phyloP scores from a whole-genome alignment of 2,797 vertebrate genomes.

The Threskiornis aethiopicus region DNA sequence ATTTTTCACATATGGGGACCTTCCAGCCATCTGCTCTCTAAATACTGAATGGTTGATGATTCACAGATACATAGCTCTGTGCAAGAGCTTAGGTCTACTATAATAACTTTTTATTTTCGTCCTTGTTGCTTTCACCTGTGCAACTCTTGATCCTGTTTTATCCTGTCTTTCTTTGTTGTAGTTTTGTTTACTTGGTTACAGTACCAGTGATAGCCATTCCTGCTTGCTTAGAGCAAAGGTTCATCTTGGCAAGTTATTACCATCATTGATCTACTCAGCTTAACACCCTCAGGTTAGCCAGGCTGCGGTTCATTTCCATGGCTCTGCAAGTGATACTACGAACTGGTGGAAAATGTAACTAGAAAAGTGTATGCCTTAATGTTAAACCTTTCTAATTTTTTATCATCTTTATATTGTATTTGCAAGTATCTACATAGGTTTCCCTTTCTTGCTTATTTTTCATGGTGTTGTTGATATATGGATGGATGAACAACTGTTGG shows the following conservation, averaged over 20 bases:
- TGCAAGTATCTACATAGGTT: background rate
- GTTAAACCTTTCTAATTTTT: background rate
- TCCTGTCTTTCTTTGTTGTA: conserved; percentile 56
- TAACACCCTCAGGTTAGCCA: conserved; percentile 14
- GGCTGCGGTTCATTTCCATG: background rate
- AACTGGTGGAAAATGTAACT: background rate
- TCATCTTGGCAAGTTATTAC: conserved; percentile 7
- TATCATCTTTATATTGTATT: background rate
- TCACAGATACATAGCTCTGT: conserved; percentile 22
- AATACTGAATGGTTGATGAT: conserved; percentile 45
- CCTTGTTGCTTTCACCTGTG: conserved; percentile 57
- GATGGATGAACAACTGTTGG: background rate
- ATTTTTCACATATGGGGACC: conserved; percentile 19
- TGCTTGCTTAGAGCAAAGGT: conserved; percentile 45
- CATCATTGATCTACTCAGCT: conserved; percentile 14
- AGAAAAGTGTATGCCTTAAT: background rate
- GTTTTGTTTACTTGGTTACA: conserved; percentile 66
- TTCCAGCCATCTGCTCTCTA: conserved; percentile 44
- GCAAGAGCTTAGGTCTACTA: background rate
- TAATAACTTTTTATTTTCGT: conserved; percentile 39
- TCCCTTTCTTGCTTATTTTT: background rate
- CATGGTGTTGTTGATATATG: rapidly evolving
- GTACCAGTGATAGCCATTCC: conserved; percentile 15
- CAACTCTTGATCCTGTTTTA: conserved; percentile 50
- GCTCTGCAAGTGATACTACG: background rate